Evolutionary conservation across 2,797 vertebrate species (phyloP).

Genomic region (Enteromius radiatus): DNA sequence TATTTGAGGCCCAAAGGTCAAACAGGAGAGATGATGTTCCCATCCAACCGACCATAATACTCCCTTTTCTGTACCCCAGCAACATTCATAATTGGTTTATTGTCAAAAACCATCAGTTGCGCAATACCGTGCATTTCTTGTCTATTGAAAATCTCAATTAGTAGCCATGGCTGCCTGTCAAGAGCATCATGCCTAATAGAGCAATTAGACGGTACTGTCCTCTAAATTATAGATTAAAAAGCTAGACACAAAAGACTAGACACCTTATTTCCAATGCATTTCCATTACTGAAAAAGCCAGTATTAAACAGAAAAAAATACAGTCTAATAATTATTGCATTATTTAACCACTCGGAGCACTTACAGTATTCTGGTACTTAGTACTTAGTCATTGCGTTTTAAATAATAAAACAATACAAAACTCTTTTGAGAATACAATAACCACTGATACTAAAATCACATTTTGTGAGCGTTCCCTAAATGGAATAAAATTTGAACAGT

Average conservation of each 20-base stretch:
- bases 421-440: not conserved
- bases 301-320: not conserved
- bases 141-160: conserved; percentile 31
- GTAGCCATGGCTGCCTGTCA: not conserved
- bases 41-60: conserved; percentile 70
- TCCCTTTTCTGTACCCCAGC: conserved; percentile 68
- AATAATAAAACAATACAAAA: not conserved
- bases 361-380: not conserved
- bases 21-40: conserved; percentile 64
- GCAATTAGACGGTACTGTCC: conserved; percentile 43
- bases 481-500: not conserved
- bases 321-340: not conserved
- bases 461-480: not conserved
- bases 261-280: conserved; percentile 20
- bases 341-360: not conserved
- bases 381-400: not conserved
- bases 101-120: conserved; percentile 66
- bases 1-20: conserved; percentile 12
- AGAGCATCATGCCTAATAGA: conserved; percentile 39
- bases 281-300: not conserved
- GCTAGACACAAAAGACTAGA: conserved; percentile 16
- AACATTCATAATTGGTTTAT: conserved; percentile 77
- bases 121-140: conserved; percentile 41
- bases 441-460: not conserved
- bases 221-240: conserved; percentile 32